phyloP scores from a whole-genome alignment of 2,113 vertebrate genomes.

The Cololabis saira region DNA sequence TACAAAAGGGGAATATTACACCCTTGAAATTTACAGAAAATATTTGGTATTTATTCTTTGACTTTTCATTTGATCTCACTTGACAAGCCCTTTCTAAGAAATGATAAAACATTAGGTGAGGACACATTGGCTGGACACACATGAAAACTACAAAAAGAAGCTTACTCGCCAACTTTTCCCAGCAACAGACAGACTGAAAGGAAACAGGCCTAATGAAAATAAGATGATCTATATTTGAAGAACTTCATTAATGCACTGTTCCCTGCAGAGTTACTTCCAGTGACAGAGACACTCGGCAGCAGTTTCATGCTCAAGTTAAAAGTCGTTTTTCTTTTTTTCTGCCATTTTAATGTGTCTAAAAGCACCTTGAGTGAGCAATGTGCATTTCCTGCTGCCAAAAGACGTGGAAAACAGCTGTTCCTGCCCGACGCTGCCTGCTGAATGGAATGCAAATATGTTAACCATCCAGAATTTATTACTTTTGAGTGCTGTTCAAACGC shows the following conservation, averaged over 20 bases:
- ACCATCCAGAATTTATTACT: constrained; percentile 82
- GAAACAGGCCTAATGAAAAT: constrained; percentile 63
- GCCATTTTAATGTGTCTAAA: constrained; percentile 76
- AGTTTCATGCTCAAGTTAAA: constrained; percentile 79
- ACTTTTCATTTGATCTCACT: not conserved
- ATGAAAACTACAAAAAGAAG: constrained; percentile 39
- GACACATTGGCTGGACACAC: constrained; percentile 4
- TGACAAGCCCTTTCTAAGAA: constrained; percentile 1
- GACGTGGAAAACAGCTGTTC: constrained; percentile 84
- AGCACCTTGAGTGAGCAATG: constrained; percentile 82
- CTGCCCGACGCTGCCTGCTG: constrained; percentile 70
- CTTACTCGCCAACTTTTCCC: constrained; percentile 50
- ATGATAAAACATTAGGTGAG: constrained; percentile 14
- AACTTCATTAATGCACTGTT: constrained; percentile 77
- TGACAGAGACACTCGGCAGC: constrained; percentile 68
- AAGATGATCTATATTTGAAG: constrained; percentile 71
- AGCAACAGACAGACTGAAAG: constrained; percentile 67
- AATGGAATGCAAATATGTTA: constrained; percentile 83
- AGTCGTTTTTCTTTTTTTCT: constrained; percentile 72
- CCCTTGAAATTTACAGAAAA: not conserved
- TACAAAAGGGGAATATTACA: not conserved
- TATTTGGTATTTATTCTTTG: not conserved
- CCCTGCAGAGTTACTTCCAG: constrained; percentile 74
- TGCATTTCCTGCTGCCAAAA: constrained; percentile 81
- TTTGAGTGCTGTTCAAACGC: constrained; percentile 85